Conservation (phyloP, 2,113 vertebrate species). For the Gobiocypris rarus region DNA sequence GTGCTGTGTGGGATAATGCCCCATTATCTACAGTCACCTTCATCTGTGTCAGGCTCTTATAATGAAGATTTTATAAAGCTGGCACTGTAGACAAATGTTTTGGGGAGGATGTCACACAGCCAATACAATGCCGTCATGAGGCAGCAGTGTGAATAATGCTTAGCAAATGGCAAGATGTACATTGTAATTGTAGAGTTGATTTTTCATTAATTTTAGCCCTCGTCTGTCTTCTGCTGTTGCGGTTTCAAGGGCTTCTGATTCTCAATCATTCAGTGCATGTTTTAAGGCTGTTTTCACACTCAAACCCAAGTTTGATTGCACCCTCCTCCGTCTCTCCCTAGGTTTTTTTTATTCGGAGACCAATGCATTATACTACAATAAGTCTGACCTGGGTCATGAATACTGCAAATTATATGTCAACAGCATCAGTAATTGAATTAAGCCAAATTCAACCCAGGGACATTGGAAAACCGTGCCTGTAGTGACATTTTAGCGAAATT, state of each 20-base stretch:
- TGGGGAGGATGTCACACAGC: constrained; percentile 27
- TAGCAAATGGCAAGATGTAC: neutral
- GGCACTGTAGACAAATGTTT: constrained; percentile 62
- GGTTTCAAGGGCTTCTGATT: constrained; percentile 24
- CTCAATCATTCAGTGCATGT: neutral
- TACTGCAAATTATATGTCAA: neutral
- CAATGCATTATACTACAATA: neutral
- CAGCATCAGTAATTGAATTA: neutral
- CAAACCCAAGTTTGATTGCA: neutral
- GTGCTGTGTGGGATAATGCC: constrained; percentile 68
- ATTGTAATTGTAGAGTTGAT: neutral
- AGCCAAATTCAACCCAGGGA: neutral
- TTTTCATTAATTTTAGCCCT: constrained; percentile 12
- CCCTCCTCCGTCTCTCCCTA: neutral
- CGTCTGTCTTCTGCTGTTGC: constrained; percentile 3
- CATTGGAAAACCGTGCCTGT: neutral
- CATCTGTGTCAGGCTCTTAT: constrained; percentile 61
- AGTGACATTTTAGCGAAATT: neutral
- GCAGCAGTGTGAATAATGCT: constrained; percentile 6
- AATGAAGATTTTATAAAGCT: constrained; percentile 67
- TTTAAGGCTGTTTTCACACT: neutral
- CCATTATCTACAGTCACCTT: constrained; percentile 72
- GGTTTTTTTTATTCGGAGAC: neutral
- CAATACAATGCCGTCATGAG: neutral
- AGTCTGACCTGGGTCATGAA: neutral